Conservation (phyloP, 2,888 invertebrate genomes). For the Caenorhabditis wallacei region DNA sequence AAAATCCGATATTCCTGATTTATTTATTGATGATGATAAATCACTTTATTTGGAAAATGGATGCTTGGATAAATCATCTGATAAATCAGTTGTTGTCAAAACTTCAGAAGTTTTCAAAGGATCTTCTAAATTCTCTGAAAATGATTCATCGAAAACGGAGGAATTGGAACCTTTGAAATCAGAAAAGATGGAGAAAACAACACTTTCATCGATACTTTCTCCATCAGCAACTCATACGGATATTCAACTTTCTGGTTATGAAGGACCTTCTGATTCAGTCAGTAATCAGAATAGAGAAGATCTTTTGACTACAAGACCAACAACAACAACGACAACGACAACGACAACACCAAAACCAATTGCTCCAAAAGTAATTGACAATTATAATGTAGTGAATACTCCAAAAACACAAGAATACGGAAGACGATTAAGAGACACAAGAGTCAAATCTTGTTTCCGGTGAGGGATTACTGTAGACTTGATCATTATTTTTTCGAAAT, state of each 20-base stretch:
- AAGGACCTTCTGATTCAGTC: conserved; percentile 67
- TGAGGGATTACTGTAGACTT: conserved; percentile 24
- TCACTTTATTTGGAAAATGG: conserved; percentile 73
- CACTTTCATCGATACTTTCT: conserved; percentile 33
- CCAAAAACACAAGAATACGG: conserved; percentile 66
- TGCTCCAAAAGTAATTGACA: conserved; percentile 64
- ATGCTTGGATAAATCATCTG: conserved; percentile 66
- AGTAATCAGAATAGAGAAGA: conserved; percentile 56
- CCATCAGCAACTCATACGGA: conserved; percentile 16
- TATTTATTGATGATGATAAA: conserved; percentile 77
- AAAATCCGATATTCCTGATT: conserved; percentile 71
- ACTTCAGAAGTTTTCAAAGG: conserved; percentile 63
- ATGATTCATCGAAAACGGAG: conserved; percentile 27
- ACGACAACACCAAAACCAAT: conserved; percentile 55
- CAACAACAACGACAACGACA: conserved; percentile 52
- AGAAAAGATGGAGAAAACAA: conserved; percentile 50
- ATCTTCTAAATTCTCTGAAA: conserved; percentile 52
- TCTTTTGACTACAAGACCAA: conserved; percentile 48
- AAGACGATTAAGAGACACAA: conserved; percentile 66
- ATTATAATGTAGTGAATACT: conserved; percentile 65
- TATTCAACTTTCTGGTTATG: conserved; percentile 70
- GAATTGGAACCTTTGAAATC: conserved; percentile 36
- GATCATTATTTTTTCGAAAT: no score
- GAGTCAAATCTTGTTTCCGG: conserved; percentile 70
- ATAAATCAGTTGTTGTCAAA: conserved; percentile 59